phyloP scores from a whole-genome alignment of 2,797 vertebrate species.

The Carduelis carduelis region DNA sequence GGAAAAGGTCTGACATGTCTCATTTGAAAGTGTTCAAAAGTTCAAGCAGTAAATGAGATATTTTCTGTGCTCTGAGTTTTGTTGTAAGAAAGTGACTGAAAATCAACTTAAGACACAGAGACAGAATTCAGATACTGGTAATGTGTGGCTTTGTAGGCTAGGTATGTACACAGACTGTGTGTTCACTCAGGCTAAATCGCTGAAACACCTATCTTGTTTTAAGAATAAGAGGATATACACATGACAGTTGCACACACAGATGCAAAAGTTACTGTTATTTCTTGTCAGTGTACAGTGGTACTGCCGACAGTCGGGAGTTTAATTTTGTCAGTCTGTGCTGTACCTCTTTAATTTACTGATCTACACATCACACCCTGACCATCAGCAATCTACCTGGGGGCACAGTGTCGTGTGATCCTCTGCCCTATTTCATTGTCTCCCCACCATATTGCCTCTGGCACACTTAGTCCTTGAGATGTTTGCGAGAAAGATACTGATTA shows the following conservation, averaged over 20 bases:
- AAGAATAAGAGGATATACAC: background rate
- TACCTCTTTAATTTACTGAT: background rate
- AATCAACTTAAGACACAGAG: background rate
- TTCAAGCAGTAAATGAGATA: background rate
- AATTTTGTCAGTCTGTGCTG: background rate
- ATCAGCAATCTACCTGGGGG: background rate
- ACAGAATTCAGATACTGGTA: background rate
- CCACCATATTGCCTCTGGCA: background rate
- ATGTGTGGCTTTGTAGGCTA: background rate
- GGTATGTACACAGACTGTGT: background rate
- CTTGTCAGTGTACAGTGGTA: background rate
- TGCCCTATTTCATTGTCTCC: background rate
- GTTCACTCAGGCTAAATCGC: background rate
- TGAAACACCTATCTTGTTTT: fast-evolving
- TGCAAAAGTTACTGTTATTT: background rate
- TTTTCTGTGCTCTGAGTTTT: background rate
- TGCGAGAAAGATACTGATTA: background rate
- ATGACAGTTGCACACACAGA: fast-evolving
- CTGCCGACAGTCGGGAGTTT: background rate
- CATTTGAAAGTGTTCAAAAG: background rate
- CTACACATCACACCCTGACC: background rate
- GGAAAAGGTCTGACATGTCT: background rate
- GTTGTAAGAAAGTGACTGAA: background rate
- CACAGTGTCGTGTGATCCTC: background rate
- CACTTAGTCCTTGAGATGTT: background rate